Conservation (phyloP, 2,888 invertebrate genomes). For the Drosophila putrida region DNA sequence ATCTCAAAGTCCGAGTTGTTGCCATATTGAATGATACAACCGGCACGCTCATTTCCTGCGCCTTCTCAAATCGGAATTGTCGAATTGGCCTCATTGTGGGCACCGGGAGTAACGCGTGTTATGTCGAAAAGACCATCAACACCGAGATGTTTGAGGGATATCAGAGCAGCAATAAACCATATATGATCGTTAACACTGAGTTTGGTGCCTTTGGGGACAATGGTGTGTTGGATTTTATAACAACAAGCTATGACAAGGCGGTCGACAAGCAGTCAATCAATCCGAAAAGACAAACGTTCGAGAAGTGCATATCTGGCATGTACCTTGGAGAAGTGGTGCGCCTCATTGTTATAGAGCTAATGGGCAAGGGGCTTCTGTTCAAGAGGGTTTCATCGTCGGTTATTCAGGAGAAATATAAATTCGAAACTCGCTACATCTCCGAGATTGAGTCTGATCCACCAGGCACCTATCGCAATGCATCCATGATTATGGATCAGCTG, state of each 20-base stretch:
- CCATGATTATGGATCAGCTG: slow-evolving; percentile 92
- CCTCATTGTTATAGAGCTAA: slow-evolving; percentile 91
- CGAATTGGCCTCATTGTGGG: slow-evolving; percentile 90
- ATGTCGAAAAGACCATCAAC: slow-evolving; percentile 91
- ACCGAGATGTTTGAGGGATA: slow-evolving; percentile 90
- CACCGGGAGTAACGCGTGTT: slow-evolving; percentile 97
- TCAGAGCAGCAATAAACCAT: slow-evolving; percentile 44
- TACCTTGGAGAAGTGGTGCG: slow-evolving; percentile 98
- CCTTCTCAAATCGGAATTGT: slow-evolving; percentile 91
- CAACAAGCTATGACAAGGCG: slow-evolving; percentile 92
- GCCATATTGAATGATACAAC: slow-evolving; percentile 97
- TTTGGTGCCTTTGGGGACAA: slow-evolving; percentile 99
- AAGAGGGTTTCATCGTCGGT: slow-evolving; percentile 34
- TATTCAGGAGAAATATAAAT: slow-evolving; percentile 85
- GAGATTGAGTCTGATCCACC: slow-evolving; percentile 95
- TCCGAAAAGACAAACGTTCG: slow-evolving; percentile 92
- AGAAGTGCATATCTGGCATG: slow-evolving; percentile 95
- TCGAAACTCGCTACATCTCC: slow-evolving; percentile 97
- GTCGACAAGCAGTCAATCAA: slow-evolving; percentile 94
- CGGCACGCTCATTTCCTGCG: slow-evolving; percentile 96
- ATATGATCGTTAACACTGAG: slow-evolving; percentile 95
- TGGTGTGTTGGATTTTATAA: slow-evolving; percentile 92
- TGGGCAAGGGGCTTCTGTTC: slow-evolving; percentile 87
- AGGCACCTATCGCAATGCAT: slow-evolving; percentile 91
- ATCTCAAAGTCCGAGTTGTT: slow-evolving; percentile 92